Conservation (phyloP, 2,888 invertebrate species). For the Ashinkailepas kermadecensis region DNA sequence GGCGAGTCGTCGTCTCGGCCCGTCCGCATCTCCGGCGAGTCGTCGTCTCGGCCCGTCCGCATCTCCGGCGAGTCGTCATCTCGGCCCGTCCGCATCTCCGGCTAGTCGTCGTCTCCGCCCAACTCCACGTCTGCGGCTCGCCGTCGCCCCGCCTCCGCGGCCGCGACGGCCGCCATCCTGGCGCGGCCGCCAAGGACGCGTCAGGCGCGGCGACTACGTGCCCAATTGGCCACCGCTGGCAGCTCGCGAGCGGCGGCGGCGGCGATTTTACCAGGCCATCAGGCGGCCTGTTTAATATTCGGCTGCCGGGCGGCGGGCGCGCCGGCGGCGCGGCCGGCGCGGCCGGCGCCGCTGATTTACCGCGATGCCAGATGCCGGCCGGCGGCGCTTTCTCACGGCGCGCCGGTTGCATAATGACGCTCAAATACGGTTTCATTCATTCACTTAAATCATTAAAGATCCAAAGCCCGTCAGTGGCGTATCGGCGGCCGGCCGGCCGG, state of each 20-base stretch:
- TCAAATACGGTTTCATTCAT: constrained; percentile 22
- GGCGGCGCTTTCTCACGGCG: constrained; percentile 15
- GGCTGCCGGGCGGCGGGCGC: not conserved
- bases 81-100: too few relatives aligned
- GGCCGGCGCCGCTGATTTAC: not conserved
- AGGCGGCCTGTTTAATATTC: constrained; percentile 10
- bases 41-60: too few relatives aligned
- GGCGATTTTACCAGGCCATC: constrained; percentile 1
- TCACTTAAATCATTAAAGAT: constrained; percentile 19
- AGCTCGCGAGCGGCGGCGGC: not conserved
- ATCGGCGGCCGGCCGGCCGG: not conserved
- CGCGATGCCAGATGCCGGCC: not conserved
- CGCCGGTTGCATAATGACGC: constrained; percentile 9
- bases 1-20: too few relatives aligned
- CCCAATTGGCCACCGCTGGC: not conserved
- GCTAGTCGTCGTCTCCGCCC: too few relatives aligned
- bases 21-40: too few relatives aligned
- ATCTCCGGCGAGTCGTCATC: too few relatives aligned
- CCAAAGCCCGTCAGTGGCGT: constrained; percentile 8
- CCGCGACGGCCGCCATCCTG: too few relatives aligned
- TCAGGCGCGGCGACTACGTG: not conserved
- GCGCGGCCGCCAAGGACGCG: not conserved
- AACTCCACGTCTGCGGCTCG: too few relatives aligned
- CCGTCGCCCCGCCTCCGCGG: too few relatives aligned
- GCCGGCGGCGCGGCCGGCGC: not conserved